Evolutionary conservation across 2,113 vertebrate species (phyloP), one percentile per base, ranked within the genome.

Genomic region (Nematolebias whitei): DNA sequence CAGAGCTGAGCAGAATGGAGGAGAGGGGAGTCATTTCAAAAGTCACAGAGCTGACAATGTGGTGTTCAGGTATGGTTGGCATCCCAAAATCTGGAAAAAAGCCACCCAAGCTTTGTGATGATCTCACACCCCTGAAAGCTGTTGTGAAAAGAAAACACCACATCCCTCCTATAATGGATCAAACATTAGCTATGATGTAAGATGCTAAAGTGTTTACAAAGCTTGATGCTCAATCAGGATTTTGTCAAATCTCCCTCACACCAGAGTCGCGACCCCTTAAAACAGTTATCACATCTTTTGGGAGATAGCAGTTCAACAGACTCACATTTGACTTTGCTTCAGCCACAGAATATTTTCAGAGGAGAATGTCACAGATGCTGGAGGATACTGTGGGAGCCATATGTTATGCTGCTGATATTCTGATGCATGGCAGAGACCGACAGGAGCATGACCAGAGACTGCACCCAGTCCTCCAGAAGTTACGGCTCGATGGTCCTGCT

Each of bases 131-230:
- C 11, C 32, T 54, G 0, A n/a, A n/a, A n/a, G 11, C 32, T 12
- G 29, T n/a, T 19, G 29, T 54, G 18, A 38, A 54, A 54, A 38
- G 52, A 12, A 18, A 54, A 38, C 29, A n/a, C n/a, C 52, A 38
- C 29, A 20, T 54, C 3, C 29, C 38, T 11, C n/a, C 52, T 19
- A 29, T 32, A 12, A 29, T 54, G 52, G 52, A 54, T 20, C 29
- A 54, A 19, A 38, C 52, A 12, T n/a, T 54, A 6, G n/a, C 29
- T 1, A 6, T 38, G 52, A 54, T 38, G 29, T 20, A 54, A 35
- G 29, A 54, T 35, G 29, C 52, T 12, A 54, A 54, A 35, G 52
- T 54, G 16, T 29, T 57, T 51, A 26, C 22, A 26, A 51, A 51
- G 13, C 23, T 51, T 2, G 49, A 51, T 26, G 49, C 49, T 5